Conservation (phyloP, 2,888 invertebrate species). For the Morinoia aosen region DNA sequence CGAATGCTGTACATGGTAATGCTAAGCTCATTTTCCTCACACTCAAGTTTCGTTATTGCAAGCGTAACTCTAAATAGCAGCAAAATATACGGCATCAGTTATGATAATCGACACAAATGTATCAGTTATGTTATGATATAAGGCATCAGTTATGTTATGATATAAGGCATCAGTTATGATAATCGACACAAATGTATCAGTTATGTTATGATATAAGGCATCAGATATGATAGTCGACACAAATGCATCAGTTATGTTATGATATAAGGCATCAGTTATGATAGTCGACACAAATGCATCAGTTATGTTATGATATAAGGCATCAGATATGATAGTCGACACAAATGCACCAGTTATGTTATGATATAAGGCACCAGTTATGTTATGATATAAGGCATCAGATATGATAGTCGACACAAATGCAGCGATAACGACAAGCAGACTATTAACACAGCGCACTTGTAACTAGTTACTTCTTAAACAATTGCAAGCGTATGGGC, state of each 20-base stretch:
- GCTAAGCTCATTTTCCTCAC: neutral
- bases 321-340: neutral
- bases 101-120: neutral
- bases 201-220: too few relatives aligned
- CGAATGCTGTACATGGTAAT: neutral
- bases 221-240: neutral
- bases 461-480: neutral
- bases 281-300: neutral
- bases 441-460: neutral
- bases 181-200: neutral
- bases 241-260: too few relatives aligned
- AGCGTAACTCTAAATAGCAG: neutral
- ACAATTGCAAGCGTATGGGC: neutral
- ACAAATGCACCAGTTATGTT: too few relatives aligned
- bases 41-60: neutral
- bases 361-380: neutral
- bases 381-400: neutral
- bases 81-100: neutral
- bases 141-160: neutral
- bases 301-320: too few relatives aligned
- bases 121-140: too few relatives aligned
- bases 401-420: neutral
- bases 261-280: neutral
- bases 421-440: neutral
- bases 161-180: neutral